Conservation (phyloP, 2,113 vertebrate genomes). For the Sporophila hypoxantha region DNA sequence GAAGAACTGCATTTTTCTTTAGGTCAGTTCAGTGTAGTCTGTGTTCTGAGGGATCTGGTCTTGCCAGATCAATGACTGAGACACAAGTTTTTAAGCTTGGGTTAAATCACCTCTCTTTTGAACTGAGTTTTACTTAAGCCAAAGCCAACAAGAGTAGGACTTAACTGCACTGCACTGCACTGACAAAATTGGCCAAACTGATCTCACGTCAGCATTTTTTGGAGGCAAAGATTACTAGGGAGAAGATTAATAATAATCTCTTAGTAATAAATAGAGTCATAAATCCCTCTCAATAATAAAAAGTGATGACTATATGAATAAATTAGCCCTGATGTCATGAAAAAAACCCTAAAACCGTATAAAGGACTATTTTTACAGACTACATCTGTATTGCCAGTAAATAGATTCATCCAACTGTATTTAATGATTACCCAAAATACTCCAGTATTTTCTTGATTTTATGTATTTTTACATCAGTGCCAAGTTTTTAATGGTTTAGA, state of each 20-base stretch:
- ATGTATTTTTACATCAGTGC: not conserved
- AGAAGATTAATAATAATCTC: not conserved
- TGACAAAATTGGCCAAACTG: not conserved
- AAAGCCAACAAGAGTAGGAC: not conserved
- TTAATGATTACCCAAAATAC: not conserved
- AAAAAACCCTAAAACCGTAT: not conserved
- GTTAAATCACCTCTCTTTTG: not conserved
- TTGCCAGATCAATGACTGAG: not conserved
- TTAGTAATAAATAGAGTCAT: not conserved
- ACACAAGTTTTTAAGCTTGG: not conserved
- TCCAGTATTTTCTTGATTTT: not conserved
- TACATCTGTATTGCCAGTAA: not conserved
- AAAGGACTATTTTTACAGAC: not conserved
- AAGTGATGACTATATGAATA: not conserved
- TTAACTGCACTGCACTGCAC: not conserved
- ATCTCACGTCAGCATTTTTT: not conserved
- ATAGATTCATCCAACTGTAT: not conserved
- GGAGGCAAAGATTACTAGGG: not conserved
- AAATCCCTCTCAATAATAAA: not conserved
- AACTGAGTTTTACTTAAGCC: not conserved
- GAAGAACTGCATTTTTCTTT: not conserved
- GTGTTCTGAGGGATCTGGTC: not conserved
- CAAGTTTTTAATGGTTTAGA: conserved; percentile 14
- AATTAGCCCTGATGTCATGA: not conserved
- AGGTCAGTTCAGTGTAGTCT: not conserved